These are phyloP conservation scores for Cecropterus lyciades DNA, from an alignment of 1,140 invertebrate species.

Conservation along the genomic window DNA sequence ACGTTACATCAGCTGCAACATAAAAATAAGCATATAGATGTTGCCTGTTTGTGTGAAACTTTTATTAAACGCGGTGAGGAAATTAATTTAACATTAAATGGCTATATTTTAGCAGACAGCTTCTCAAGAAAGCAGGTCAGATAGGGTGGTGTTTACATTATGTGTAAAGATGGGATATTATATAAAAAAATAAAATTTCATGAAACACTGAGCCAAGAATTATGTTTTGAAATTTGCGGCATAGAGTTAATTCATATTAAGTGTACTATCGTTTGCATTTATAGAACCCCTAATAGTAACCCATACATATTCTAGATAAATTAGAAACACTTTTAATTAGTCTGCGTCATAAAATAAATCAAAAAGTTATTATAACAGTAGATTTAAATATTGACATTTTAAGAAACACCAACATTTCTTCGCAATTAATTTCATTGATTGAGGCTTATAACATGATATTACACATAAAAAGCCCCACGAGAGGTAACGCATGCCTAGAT, in stretches of 20 bases:
- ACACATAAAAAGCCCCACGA: background rate
- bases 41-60: too few relatives aligned
- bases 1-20: too few relatives aligned
- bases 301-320: conserved; percentile 1
- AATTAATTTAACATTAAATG: too few relatives aligned
- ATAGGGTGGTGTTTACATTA: background rate
- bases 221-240: conserved; percentile 3
- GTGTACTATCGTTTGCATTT: too few relatives aligned
- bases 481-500: background rate
- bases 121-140: background rate
- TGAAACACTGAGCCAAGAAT: background rate
- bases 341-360: background rate
- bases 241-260: too few relatives aligned
- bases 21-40: too few relatives aligned
- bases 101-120: too few relatives aligned
- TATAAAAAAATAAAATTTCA: conserved; percentile 4
- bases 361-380: too few relatives aligned
- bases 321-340: background rate
- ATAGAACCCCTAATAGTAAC: conserved; percentile 10
- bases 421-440: background rate
- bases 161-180: background rate
- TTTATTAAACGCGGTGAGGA: too few relatives aligned
- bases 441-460: background rate
- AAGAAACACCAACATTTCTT: background rate
- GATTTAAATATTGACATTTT: background rate